A percentile compares a stretch with the other conserved stretches of the same genome.
phyloP scores from a whole-genome alignment of 2,113 vertebrate species.

The Phylloscopus whistleri region DNA sequence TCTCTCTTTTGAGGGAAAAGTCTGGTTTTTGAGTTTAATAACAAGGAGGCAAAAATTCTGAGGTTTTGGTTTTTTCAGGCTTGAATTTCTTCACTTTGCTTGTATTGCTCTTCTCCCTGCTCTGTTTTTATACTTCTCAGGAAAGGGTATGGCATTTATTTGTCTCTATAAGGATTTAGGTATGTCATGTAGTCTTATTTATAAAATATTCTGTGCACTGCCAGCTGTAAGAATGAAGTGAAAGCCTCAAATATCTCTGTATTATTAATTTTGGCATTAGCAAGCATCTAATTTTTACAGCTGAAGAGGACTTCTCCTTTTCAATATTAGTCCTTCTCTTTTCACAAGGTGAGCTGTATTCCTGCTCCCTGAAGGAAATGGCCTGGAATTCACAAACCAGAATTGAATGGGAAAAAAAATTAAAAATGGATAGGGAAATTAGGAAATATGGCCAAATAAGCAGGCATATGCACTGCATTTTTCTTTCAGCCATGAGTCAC shows the following conservation, averaged over 20 bases:
- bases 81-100: background rate
- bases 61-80: background rate
- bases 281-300: background rate
- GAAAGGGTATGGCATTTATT: background rate
- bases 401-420: background rate
- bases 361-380: background rate
- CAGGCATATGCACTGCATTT: background rate
- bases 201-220: background rate
- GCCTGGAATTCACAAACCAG: background rate
- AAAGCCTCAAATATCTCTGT: background rate
- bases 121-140: background rate
- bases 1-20: background rate
- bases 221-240: background rate
- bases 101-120: background rate
- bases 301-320: background rate
- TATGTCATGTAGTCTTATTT: background rate
- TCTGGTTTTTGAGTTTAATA: background rate
- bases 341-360: background rate
- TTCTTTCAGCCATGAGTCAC: background rate
- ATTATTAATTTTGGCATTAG: constrained; percentile 4
- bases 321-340: background rate
- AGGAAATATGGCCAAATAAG: background rate
- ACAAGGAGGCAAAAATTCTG: background rate
- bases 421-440: background rate
- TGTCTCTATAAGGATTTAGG: background rate